phyloP scores from a whole-genome alignment of 2,113 vertebrate species.

The Neogobius melanostomus region DNA sequence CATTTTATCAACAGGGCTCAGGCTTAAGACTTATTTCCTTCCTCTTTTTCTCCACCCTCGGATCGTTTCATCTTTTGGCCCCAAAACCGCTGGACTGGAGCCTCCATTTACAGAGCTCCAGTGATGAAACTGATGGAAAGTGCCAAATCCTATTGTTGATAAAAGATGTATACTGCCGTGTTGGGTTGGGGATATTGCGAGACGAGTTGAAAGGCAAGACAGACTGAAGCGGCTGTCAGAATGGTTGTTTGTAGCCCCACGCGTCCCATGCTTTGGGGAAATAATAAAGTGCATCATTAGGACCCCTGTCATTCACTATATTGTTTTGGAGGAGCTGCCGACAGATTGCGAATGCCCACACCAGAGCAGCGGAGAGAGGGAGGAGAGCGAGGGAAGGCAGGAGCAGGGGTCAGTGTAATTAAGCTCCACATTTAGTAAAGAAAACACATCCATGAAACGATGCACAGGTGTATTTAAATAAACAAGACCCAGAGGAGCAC shows the following conservation, averaged over 20 bases:
- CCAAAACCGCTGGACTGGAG: slow-evolving; percentile 29
- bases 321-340: slow-evolving; percentile 51
- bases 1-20: slow-evolving; percentile 23
- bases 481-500: slow-evolving; percentile 25
- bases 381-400: not conserved
- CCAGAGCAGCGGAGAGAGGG: slow-evolving; percentile 19
- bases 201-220: slow-evolving; percentile 67
- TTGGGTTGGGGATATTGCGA: slow-evolving; percentile 56
- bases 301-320: slow-evolving; percentile 71
- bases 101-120: slow-evolving; percentile 42
- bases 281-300: slow-evolving; percentile 78
- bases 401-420: slow-evolving; percentile 59
- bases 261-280: slow-evolving; percentile 66
- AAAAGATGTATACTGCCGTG: slow-evolving; percentile 63
- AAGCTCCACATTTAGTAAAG: slow-evolving; percentile 49
- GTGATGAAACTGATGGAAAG: slow-evolving; percentile 65
- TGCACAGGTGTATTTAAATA: slow-evolving; percentile 39
- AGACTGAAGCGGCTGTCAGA: slow-evolving; percentile 73
- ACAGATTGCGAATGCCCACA: slow-evolving; percentile 49
- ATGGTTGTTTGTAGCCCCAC: slow-evolving; percentile 73
- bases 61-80: slow-evolving; percentile 29
- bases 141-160: slow-evolving; percentile 69
- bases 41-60: slow-evolving; percentile 16
- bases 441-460: slow-evolving; percentile 37
- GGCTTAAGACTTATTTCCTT: slow-evolving; percentile 11